Evolutionary conservation across 2,888 invertebrate genomes (phyloP), one percentile per base, ranked within the genome.

Genomic region (Drosophila macrothrix): DNA sequence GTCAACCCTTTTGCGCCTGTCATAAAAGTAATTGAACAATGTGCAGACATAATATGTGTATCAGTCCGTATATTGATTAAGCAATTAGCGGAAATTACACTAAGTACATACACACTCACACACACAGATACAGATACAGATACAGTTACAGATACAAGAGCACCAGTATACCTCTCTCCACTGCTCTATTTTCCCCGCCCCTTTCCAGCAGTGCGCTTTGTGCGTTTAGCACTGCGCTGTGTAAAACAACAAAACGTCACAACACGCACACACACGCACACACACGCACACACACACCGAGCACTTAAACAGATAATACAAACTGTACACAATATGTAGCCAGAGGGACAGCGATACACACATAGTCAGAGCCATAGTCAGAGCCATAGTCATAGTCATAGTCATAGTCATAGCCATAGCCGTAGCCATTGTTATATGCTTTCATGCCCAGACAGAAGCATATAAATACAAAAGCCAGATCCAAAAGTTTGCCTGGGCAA

Each of bases 21-120:
- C 68, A 67, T 59, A 70, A 65, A 67, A 60, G 65, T 75, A 83
- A 75, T 82, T 80, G 72, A 82, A 78, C 68, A 72, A 25, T 35
- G 28, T 59, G 54, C 22, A 37, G 22, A 41, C 33, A 49, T 12
- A 19, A 29, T n/a, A 25, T 60, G 43, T 55, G 33, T 39, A 39
- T n/a, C 29, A 49, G 67, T 59, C 33, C 31, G 50, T 73, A 66
- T 88, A 85, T 85, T 88, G 88, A 85, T 88, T 85, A 85, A 83
- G 80, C 86, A 85, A 88, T 85, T 85, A 85, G 82, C 71, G 74
- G 53, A 74, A 77, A 83, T 84, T 84, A 80, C 85, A 79, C 81
- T 54, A 60, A 73, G 61, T 61, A 74, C 76, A 84, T 59, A 78
- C 49, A 66, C 59, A 73, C 67, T 69, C 64, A 64, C 54, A 19